Conservation (phyloP, 2,888 invertebrate species). For the Dynastes maya region DNA sequence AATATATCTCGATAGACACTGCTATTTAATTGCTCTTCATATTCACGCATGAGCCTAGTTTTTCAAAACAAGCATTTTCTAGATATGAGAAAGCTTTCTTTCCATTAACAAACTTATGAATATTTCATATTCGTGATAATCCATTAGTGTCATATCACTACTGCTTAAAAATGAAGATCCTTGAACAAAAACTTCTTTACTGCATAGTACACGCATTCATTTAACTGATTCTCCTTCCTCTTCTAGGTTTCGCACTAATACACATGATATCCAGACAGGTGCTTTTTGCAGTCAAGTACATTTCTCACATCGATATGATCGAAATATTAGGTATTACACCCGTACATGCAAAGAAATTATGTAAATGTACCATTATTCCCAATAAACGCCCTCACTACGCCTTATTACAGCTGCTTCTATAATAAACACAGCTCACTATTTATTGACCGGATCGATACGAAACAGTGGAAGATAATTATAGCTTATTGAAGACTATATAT, state of each 20-base stretch:
- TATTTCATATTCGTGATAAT: background rate
- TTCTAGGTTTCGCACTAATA: background rate
- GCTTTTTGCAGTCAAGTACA: background rate
- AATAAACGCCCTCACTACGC: constrained; percentile 7
- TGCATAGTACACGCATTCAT: background rate
- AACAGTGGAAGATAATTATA: constrained; percentile 32
- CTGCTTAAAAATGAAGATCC: background rate
- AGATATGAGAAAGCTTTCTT: background rate
- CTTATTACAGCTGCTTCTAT: constrained; percentile 28
- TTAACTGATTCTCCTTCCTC: background rate
- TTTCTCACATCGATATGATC: constrained; percentile 8
- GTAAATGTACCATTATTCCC: constrained; percentile 19
- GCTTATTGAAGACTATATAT: constrained; percentile 12
- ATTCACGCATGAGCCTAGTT: background rate
- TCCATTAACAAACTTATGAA: background rate
- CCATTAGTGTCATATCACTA: background rate
- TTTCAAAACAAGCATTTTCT: background rate
- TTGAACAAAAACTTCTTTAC: background rate
- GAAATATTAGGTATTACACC: constrained; percentile 10
- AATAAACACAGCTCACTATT: constrained; percentile 22
- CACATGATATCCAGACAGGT: background rate
- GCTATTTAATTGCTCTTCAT: background rate
- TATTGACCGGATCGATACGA: constrained; percentile 10
- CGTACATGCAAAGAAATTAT: constrained; percentile 12
- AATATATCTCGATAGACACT: too few species aligned